Conservation (phyloP, 2,888 invertebrate genomes). For the Papilio elwesi region DNA sequence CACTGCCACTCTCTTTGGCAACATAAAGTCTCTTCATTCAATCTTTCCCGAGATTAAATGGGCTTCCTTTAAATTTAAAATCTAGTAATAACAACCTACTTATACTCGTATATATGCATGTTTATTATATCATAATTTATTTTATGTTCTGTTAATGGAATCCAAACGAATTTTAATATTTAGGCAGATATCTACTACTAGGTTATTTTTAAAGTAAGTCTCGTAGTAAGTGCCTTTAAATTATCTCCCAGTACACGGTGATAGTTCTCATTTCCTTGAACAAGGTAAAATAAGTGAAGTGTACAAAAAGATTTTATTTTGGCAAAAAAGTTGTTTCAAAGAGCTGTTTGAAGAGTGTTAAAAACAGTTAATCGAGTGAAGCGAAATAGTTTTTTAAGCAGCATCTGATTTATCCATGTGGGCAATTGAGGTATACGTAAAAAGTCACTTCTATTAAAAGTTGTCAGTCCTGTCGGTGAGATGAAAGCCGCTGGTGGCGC, state of each 20-base stretch:
- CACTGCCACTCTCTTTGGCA: too few relatives aligned
- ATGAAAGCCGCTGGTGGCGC: constrained; percentile 62
- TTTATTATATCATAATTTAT: too few relatives aligned
- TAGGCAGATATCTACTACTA: too few relatives aligned
- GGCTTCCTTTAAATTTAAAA: too few relatives aligned
- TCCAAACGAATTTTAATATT: too few relatives aligned
- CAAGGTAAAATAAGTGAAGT: neutral
- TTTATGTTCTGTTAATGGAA: too few relatives aligned
- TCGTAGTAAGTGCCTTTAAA: neutral
- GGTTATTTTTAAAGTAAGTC: too few relatives aligned
- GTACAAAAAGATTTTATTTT: neutral
- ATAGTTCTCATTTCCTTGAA: neutral
- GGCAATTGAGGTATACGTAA: constrained; percentile 26
- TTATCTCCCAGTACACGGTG: neutral
- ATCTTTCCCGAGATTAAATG: too few relatives aligned
- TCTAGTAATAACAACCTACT: too few relatives aligned
- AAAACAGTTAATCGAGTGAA: constrained; percentile 20
- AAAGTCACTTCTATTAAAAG: constrained; percentile 34
- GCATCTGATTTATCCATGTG: constrained; percentile 12
- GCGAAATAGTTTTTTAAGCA: neutral
- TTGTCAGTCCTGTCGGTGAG: constrained; percentile 50
- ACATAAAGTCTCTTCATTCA: too few relatives aligned
- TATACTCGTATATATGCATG: too few relatives aligned
- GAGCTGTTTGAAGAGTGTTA: constrained; percentile 8
- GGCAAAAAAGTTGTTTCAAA: neutral